These are phyloP conservation scores for Neodiprion pinetum DNA, from an alignment of 1,140 invertebrate genomes.

Conservation along the genomic window DNA sequence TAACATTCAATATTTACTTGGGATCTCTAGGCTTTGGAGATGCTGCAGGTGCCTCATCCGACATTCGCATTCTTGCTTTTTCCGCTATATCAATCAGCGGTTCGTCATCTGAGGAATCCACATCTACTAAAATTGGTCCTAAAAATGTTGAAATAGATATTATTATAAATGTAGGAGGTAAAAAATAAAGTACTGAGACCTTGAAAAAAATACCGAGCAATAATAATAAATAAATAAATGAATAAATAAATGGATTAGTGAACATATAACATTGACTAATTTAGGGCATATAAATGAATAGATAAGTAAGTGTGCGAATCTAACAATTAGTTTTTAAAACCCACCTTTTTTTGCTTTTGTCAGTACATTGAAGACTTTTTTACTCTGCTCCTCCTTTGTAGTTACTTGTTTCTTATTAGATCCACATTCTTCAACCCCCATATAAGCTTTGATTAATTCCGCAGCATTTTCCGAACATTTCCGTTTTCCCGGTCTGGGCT, in stretches of 20 bases:
- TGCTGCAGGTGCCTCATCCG: slow-evolving; percentile 51
- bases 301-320: too few species aligned
- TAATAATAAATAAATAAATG: slow-evolving; percentile 20
- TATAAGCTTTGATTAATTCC: slow-evolving; percentile 73
- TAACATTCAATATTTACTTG: slow-evolving; percentile 44
- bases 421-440: slow-evolving; percentile 67
- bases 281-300: slow-evolving; percentile 11
- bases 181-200: too few species aligned
- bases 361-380: slow-evolving; percentile 59
- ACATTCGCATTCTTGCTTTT: slow-evolving; percentile 63
- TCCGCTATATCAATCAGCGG: slow-evolving; percentile 75
- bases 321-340: too few species aligned
- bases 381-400: slow-evolving; percentile 57
- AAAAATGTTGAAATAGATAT: slow-evolving; percentile 32
- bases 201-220: too few species aligned
- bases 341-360: slow-evolving; percentile 60
- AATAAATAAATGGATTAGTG: slow-evolving; percentile 17
- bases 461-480: slow-evolving; percentile 74
- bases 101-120: slow-evolving; percentile 80
- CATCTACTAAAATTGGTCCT: slow-evolving; percentile 60
- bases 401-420: slow-evolving; percentile 56
- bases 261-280: neutral
- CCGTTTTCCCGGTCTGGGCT: slow-evolving; percentile 65
- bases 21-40: slow-evolving; percentile 60
- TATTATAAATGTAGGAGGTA: neutral